Evolutionary conservation across 1,140 invertebrate species (phyloP).

Genomic region (Frieseomelitta varia): DNA sequence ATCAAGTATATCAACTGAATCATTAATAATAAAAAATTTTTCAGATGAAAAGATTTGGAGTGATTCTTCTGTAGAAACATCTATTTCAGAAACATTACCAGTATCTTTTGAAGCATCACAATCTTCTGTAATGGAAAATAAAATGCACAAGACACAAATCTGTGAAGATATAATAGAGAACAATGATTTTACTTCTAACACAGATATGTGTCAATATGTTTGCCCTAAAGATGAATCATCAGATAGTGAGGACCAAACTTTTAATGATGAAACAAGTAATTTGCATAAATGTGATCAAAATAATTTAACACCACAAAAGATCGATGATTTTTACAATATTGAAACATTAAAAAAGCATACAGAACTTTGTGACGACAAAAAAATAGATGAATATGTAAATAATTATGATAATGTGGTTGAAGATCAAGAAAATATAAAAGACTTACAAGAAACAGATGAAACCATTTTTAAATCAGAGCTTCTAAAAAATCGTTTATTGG

Average conservation of each 20-base stretch:
- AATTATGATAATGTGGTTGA: conserved; percentile 26
- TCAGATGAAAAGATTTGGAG: conserved; percentile 70
- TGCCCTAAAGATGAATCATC: conserved; percentile 20
- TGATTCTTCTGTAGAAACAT: conserved; percentile 73
- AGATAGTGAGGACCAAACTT: neutral
- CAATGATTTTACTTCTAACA: conserved; percentile 7
- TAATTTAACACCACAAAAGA: neutral
- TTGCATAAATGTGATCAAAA: neutral
- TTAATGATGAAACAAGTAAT: conserved; percentile 4
- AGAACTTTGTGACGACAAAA: neutral
- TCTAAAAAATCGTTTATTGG: conserved; percentile 85
- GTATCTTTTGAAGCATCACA: neutral
- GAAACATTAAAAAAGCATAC: neutral
- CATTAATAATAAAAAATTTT: conserved; percentile 54
- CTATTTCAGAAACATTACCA: conserved; percentile 62
- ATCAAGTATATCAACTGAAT: conserved; percentile 72
- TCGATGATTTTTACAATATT: conserved; percentile 9
- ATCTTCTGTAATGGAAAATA: neutral
- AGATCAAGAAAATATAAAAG: conserved; percentile 48
- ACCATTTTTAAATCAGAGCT: conserved; percentile 84
- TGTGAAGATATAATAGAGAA: neutral
- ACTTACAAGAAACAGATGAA: conserved; percentile 56
- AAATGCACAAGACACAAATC: neutral
- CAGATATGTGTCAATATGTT: neutral
- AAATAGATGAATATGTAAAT: conserved; percentile 11